These are phyloP conservation scores for Neoarius graeffei DNA, from an alignment of 2,113 vertebrate genomes.

Conservation along the genomic window DNA sequence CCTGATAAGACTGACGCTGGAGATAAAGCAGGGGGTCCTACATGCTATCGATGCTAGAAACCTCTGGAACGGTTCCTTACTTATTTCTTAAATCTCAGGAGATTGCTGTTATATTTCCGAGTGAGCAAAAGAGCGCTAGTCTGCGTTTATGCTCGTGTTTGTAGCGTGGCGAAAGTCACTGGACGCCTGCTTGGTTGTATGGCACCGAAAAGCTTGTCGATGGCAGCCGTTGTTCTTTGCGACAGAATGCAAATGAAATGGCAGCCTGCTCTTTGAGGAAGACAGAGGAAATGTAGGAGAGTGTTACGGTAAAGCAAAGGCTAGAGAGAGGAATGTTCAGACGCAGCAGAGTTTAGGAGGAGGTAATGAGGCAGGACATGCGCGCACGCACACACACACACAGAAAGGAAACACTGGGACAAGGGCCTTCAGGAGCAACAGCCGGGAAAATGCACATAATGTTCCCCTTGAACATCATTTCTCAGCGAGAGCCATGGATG, in stretches of 20 bases:
- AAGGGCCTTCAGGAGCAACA: slow-evolving; percentile 34
- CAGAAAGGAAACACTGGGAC: slow-evolving; percentile 37
- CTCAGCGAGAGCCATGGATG: slow-evolving; percentile 13
- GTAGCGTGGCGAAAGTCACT: slow-evolving; percentile 34
- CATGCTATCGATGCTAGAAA: slow-evolving; percentile 30
- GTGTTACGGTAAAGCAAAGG: slow-evolving; percentile 53
- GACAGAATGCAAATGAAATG: slow-evolving; percentile 48
- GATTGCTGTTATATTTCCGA: slow-evolving; percentile 44
- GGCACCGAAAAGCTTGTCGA: slow-evolving; percentile 40
- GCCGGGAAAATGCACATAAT: slow-evolving; percentile 25
- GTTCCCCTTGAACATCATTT: slow-evolving; percentile 19
- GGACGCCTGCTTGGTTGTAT: slow-evolving; percentile 49
- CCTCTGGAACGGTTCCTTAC: not conserved
- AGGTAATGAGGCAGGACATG: slow-evolving; percentile 66
- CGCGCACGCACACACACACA: slow-evolving; percentile 32
- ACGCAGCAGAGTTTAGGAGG: slow-evolving; percentile 59
- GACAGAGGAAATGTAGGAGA: slow-evolving; percentile 56
- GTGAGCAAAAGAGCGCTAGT: not conserved
- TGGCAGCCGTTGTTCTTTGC: slow-evolving; percentile 46
- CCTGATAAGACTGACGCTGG: slow-evolving; percentile 44
- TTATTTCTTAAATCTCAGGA: not conserved
- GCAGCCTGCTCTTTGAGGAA: slow-evolving; percentile 37
- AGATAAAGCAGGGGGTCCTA: slow-evolving; percentile 40
- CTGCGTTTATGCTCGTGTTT: slow-evolving; percentile 17
- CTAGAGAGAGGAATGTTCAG: slow-evolving; percentile 56